Evolutionary conservation across 2,113 vertebrate species (phyloP), one percentile per base, ranked within the genome.

Genomic region (Sus scrofa): DNA sequence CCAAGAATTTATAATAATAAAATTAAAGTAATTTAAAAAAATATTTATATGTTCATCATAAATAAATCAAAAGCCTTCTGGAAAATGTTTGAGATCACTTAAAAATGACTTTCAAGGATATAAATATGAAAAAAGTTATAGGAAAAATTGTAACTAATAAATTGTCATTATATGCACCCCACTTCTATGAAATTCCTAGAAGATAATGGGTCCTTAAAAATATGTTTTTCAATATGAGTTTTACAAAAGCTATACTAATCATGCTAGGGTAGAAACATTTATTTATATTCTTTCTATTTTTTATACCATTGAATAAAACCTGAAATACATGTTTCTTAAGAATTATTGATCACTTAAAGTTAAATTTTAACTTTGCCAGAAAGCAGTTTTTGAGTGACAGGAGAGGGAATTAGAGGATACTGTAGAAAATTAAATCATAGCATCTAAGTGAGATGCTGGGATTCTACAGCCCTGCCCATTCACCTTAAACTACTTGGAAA

Each of bases 21-120:
- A 12, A 39, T 86, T 39, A 86, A 89, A 79, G 34, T 58, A 39
- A 3, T 39, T 97, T 90, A 78, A n/a, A 0, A 60, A 62, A 67
- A 32, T 30, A 27, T 44, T 92, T 92, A 24, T 73, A 63, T 78
- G 88, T 86, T 92, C 4, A 84, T 78, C 68, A 92, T 16, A 78
- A 90, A 62, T 60, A 77, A 89, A 67, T 95, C 0, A 19, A 78
- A 94, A 63, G 1, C 13, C 22, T 27, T 91, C 89, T 26, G 67
- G 75, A 19, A 91, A 86, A 73, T 50, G 2, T 52, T 89, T 75
- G 50, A 34, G 20, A 11, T 84, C 34, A 94, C 18, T 26, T 26
- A 16, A 86, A 90, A 88, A 74, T 34, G 3, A 60, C 12, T 62
- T 94, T 78, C 26, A 60, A 18, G 32, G 27, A 26, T 50, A 37